Conservation (phyloP, 2,797 vertebrate species). For the Orestias chungarensis region DNA sequence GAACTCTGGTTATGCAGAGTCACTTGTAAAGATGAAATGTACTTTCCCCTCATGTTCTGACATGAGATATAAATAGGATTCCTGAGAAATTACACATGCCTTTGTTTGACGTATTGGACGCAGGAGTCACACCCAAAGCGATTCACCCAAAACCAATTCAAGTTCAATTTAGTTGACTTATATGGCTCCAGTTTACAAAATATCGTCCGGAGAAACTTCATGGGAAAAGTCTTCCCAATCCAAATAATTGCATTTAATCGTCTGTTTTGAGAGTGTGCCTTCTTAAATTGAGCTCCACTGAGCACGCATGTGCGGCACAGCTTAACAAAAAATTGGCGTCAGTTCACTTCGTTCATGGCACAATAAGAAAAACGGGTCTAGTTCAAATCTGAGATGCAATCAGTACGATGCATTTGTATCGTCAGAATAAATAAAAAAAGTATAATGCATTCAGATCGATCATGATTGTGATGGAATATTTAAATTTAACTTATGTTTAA, state of each 20-base stretch:
- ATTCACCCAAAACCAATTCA: too few species aligned
- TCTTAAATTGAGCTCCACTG: background rate
- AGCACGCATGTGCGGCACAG: background rate
- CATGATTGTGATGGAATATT: background rate
- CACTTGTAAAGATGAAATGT: conserved; percentile 33
- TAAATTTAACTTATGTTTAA: background rate
- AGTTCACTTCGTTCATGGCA: background rate
- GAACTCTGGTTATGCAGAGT: background rate
- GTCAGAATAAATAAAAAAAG: background rate
- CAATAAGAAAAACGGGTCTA: background rate
- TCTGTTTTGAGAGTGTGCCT: background rate
- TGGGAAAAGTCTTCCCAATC: too few species aligned
- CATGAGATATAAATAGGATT: conserved; percentile 55
- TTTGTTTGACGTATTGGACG: conserved; percentile 38
- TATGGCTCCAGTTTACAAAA: background rate
- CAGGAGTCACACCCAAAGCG: conserved; percentile 12
- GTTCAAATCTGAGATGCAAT: background rate
- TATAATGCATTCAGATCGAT: background rate
- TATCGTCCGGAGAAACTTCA: too few species aligned
- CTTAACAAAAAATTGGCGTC: background rate
- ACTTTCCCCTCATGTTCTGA: conserved; percentile 4
- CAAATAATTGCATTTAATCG: background rate
- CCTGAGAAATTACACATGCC: conserved; percentile 55
- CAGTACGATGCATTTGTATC: background rate
- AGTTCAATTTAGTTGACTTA: background rate